These are phyloP conservation scores for Dicaeum eximium DNA, from an alignment of 2,113 vertebrate genomes.

Conservation along the genomic window DNA sequence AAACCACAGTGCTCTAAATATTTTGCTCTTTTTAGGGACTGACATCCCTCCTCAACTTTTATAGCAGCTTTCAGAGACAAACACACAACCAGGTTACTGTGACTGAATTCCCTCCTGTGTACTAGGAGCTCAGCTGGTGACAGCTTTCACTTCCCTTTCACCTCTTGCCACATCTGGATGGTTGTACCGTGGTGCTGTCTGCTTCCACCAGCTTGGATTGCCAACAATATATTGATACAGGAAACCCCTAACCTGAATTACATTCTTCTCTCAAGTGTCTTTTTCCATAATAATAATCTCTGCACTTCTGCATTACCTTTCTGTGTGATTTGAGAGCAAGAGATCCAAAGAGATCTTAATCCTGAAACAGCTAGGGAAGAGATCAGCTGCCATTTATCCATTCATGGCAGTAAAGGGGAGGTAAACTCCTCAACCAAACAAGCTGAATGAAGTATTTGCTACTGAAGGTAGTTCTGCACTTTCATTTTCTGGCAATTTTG, in stretches of 20 bases:
- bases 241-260: background rate
- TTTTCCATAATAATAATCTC: background rate
- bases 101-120: background rate
- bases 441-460: background rate
- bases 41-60: background rate
- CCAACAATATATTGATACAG: background rate
- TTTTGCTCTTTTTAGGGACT: background rate
- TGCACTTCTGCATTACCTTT: background rate
- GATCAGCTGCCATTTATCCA: background rate
- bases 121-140: background rate
- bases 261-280: background rate
- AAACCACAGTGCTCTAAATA: background rate
- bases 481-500: background rate
- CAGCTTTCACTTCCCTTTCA: background rate
- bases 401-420: background rate
- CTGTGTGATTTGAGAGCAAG: background rate
- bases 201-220: background rate
- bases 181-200: background rate
- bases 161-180: background rate
- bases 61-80: background rate
- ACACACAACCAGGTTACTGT: background rate
- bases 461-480: background rate
- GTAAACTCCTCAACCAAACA: background rate
- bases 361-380: background rate
- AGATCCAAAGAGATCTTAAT: background rate